Conservation (phyloP, 2,113 vertebrate species). For the Scomber scombrus region DNA sequence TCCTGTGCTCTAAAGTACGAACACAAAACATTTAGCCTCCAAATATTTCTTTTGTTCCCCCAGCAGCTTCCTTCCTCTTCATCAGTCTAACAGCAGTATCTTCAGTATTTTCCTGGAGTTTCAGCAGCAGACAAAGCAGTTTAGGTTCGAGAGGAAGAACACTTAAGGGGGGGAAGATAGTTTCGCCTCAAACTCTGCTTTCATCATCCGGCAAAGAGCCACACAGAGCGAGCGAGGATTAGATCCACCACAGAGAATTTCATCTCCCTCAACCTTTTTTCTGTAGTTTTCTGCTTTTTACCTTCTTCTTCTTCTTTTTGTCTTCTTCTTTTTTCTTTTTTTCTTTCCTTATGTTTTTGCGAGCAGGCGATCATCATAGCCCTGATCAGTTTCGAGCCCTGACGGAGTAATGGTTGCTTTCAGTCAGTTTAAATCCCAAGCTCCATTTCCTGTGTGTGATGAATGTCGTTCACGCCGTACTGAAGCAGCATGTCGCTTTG, state of each 20-base stretch:
- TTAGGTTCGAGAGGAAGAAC: conserved; percentile 4
- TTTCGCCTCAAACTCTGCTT: conserved; percentile 30
- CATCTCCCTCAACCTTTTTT: conserved; percentile 3
- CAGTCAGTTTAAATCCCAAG: conserved; percentile 52
- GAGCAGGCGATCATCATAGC: conserved; percentile 6
- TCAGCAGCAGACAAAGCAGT: neutral
- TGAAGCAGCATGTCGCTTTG: conserved; percentile 15
- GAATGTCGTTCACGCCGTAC: conserved; percentile 29
- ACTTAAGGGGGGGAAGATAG: conserved; percentile 26
- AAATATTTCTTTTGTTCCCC: no score
- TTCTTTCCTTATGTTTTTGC: neutral
- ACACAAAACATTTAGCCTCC: no score
- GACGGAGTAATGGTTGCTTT: conserved; percentile 42
- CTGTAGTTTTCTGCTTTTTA: neutral
- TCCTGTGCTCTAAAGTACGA: neutral
- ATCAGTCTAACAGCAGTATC: conserved; percentile 13
- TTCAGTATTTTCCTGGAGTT: conserved; percentile 4
- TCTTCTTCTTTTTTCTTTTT: no score
- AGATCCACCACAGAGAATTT: conserved; percentile 22
- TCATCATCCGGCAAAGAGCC: conserved; percentile 29
- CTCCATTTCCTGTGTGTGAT: conserved; percentile 38
- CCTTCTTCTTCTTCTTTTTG: neutral
- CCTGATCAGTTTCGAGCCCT: conserved; percentile 29
- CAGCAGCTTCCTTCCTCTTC: neutral
- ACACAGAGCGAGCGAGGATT: conserved; percentile 16